Base-by-base conservation (phyloP, 2,797 vertebrate genomes). In the Lagodon rhomboides region DNA sequence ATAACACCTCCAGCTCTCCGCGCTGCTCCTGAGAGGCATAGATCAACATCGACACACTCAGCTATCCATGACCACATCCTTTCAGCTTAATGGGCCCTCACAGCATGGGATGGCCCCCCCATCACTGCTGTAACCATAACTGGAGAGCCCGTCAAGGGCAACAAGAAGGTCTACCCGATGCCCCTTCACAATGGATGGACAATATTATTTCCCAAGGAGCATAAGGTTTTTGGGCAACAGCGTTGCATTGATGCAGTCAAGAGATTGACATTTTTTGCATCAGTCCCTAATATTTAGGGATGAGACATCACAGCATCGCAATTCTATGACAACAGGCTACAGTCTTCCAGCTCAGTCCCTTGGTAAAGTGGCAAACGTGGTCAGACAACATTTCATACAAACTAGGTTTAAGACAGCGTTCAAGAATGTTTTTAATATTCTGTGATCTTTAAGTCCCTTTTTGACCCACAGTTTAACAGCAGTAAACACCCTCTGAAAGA, bases 51-150 rank as follows among this genome's bases (percentile, higher is more conserved):
- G 77, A 86, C 75, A 82, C 64, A 75, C 72, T 77, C 68, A 6
- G 50, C 69, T 84, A 60, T 85, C 81, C 79, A 25, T 85, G 78
- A 89, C 72, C 85, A 85, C 80, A 85, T 90, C 80, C 85, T 87
- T 68, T 87, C 63, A 67, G 80, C 49, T 54, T 71, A 85, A 87
- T 79, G 77, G 79, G 46, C 72, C 75, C 30, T 75, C 72, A 10
- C 74, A 62, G 56, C 65, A 62, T 41, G 60, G 12, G 25, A 47
- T 41, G 68, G 68, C 60, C 68, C 43, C 43, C 49, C 30, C 30
- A 22, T 16, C 25, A 25, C 62, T 10, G 4, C 30, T n/a, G 30
- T 68, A 27, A 59, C 49, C 60, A 60, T 59, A 65, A 17, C 64
- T 59, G 54, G 18, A 61, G 78, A 64, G 25, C 51, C 61, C 17